phyloP scores from a whole-genome alignment of 2,113 vertebrate species.

The Urocitellus parryii region DNA sequence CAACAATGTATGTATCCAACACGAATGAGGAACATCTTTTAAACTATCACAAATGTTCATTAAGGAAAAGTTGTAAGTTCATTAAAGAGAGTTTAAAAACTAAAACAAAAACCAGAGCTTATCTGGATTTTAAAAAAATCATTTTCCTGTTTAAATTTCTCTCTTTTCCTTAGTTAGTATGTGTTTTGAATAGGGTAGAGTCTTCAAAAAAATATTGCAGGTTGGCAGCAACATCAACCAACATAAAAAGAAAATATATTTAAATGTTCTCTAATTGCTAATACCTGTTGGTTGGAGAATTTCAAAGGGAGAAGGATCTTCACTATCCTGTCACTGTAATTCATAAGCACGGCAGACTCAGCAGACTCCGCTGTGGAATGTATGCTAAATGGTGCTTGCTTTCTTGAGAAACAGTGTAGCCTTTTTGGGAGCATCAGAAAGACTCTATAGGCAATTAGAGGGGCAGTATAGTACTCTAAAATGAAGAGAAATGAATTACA shows the following conservation, averaged over 20 bases:
- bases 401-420: slow-evolving; percentile 23
- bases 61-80: neutral
- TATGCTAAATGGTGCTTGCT: neutral
- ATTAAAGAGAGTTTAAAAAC: neutral
- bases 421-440: neutral
- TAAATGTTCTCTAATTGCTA: slow-evolving; percentile 39
- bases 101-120: neutral
- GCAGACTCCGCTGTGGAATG: neutral
- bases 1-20: neutral
- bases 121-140: neutral
- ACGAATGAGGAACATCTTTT: neutral
- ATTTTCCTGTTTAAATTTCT: slow-evolving; percentile 22
- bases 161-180: neutral
- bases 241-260: slow-evolving; percentile 41
- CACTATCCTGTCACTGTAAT: neutral
- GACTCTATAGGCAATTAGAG: slow-evolving; percentile 21
- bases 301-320: slow-evolving; percentile 19
- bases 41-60: neutral
- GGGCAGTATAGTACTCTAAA: neutral
- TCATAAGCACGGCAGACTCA: neutral
- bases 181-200: neutral
- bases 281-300: neutral
- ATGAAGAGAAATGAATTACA: slow-evolving; percentile 56
- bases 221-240: neutral
- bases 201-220: slow-evolving; percentile 25